Conservation (phyloP, 35 echinoderm and acorn worm genomes). For the Ophiothrix spiculata region DNA sequence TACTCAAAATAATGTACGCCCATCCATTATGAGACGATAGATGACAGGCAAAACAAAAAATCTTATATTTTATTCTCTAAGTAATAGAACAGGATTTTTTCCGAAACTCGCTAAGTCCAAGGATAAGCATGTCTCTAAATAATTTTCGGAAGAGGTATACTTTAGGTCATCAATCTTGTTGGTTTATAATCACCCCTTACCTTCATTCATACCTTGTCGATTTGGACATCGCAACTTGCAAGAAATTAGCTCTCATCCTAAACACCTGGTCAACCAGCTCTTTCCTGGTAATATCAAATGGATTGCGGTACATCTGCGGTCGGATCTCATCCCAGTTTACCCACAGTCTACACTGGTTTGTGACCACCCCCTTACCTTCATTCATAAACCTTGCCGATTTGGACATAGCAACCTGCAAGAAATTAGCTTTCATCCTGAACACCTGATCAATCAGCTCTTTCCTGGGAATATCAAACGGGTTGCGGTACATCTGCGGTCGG, state of each 20-base stretch:
- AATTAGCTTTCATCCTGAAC: conserved; percentile 82
- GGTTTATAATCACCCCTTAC: too few species aligned
- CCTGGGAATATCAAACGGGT: conserved; percentile 95
- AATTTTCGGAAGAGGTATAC: too few species aligned
- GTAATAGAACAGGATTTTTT: too few species aligned
- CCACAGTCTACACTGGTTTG: too few species aligned
- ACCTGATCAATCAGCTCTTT: conserved; percentile 86
- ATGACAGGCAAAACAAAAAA: too few species aligned
- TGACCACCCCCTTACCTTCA: conserved; percentile 70
- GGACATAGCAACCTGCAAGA: conserved; percentile 67
- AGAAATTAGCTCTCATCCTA: conserved; percentile 87
- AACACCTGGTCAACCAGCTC: conserved; percentile 86
- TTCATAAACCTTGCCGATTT: conserved; percentile 76
- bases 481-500: conserved; percentile 77
- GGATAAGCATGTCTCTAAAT: too few species aligned
- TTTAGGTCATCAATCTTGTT: too few species aligned
- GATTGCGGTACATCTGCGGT: conserved; percentile 85
- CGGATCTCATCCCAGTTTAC: too few species aligned
- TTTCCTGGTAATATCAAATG: conserved; percentile 90
- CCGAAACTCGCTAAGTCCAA: too few species aligned
- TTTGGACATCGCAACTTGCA: conserved; percentile 63
- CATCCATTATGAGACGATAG: too few species aligned
- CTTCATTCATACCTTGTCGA: conserved; percentile 86
- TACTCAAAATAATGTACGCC: too few species aligned
- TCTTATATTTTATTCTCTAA: background rate